Conservation (phyloP, 1,140 invertebrate species). For the Eufriesea mexicana region DNA sequence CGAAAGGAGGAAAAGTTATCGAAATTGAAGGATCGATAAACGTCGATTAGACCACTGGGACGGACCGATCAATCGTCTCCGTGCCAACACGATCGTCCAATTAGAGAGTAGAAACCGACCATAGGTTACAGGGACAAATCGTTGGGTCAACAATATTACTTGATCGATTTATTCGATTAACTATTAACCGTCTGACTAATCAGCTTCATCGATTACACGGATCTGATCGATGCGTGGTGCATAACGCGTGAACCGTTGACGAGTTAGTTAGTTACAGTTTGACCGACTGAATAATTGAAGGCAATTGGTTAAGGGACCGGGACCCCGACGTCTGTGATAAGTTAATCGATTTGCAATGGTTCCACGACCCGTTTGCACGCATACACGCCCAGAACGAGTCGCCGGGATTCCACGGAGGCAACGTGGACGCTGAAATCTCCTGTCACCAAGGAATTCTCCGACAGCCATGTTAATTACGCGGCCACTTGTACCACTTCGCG, state of each 20-base stretch:
- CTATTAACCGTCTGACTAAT: slow-evolving; percentile 40
- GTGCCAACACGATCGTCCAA: slow-evolving; percentile 13
- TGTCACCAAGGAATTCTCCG: slow-evolving; percentile 9
- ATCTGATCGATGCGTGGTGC: slow-evolving; percentile 18
- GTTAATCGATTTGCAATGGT: slow-evolving; percentile 39
- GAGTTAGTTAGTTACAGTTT: slow-evolving; percentile 41
- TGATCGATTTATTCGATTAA: slow-evolving; percentile 51
- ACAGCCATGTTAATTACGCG: background rate
- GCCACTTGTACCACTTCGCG: background rate
- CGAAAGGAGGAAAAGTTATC: too few species aligned
- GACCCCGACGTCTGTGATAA: slow-evolving; percentile 23
- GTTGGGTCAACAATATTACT: slow-evolving; percentile 17
- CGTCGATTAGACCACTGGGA: background rate
- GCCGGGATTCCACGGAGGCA: background rate
- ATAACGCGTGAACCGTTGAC: slow-evolving; percentile 35
- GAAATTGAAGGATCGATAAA: background rate
- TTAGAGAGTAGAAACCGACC: slow-evolving; percentile 6
- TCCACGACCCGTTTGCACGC: background rate
- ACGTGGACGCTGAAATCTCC: background rate
- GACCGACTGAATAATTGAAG: slow-evolving; percentile 42
- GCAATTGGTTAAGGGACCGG: slow-evolving; percentile 14
- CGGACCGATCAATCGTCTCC: background rate
- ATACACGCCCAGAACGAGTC: background rate
- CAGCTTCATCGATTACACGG: slow-evolving; percentile 36
- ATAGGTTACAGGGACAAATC: slow-evolving; percentile 35